phyloP scores from a whole-genome alignment of 1,140 invertebrate species.

The Notospermus geniculatus region DNA sequence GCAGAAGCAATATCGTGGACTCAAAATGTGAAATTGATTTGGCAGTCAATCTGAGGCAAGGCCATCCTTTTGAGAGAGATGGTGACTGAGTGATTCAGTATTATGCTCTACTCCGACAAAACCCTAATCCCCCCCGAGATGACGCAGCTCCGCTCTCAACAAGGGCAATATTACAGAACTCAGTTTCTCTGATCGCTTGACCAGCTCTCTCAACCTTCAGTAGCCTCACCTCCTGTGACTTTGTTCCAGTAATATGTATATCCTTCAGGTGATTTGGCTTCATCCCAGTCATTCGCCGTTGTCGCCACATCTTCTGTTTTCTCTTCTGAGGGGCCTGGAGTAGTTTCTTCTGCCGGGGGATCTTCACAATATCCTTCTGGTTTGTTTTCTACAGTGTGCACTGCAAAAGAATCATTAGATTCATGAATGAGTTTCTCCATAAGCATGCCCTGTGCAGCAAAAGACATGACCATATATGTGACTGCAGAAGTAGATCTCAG shows the following conservation, averaged over 20 bases:
- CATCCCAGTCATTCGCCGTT: slow-evolving; percentile 64
- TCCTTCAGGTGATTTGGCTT: slow-evolving; percentile 69
- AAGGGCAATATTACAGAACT: not conserved
- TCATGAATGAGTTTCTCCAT: too few species aligned
- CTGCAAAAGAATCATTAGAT: slow-evolving; percentile 42
- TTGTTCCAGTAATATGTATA: slow-evolving; percentile 78
- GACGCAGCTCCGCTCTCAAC: not conserved
- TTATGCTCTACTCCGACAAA: not conserved
- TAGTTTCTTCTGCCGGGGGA: slow-evolving; percentile 40
- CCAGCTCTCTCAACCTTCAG: not conserved
- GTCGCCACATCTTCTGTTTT: slow-evolving; percentile 45
- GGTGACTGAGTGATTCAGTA: not conserved
- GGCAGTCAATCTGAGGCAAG: too few species aligned
- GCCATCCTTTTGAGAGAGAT: too few species aligned
- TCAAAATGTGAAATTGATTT: not conserved
- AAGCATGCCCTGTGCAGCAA: too few species aligned
- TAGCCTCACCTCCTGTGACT: slow-evolving; percentile 69
- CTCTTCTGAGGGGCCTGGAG: slow-evolving; percentile 27
- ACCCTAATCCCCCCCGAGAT: not conserved
- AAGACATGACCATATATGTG: too few species aligned
- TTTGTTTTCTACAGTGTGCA: slow-evolving; percentile 30
- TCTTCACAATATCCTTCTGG: slow-evolving; percentile 24
- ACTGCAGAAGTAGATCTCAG: too few species aligned
- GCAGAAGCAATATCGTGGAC: not conserved
- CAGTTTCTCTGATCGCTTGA: not conserved